Base-by-base conservation (phyloP, 2,797 vertebrate genomes). In the Arctocebus calabarensis region DNA sequence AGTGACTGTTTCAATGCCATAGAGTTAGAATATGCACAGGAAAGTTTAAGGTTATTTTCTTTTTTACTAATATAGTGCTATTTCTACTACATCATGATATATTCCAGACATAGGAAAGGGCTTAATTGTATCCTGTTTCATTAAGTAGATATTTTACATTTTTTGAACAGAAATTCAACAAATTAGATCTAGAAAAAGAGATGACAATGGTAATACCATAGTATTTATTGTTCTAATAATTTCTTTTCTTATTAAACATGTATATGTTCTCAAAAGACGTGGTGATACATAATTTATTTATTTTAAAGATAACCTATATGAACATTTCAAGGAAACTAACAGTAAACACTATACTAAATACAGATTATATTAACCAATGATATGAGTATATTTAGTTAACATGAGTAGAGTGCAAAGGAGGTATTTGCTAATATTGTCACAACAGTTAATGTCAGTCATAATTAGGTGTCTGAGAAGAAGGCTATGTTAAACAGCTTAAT, bases 341-440 rank as follows among this genome's bases (percentile, higher is more conserved):
- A 32, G 62, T 81, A 93, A 96, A 96, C 83, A 75, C 66, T 97
- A 86, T 73, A 79, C 64, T 97, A 97, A 98, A 93, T 75, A 97
- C 90, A 95, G 96, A 97, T 74, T 81, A 87, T 79, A 89, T 96
- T 98, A 97, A 98, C 92, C 97, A 97, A 97, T 97, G 97, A 97
- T 96, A 14, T 48, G 43, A 96, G 90, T 91, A 91, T 95, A 90
- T 95, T 90, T 94, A 97, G 87, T 91, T 92, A 97, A 94, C 68
- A 96, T 97, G 97, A 97, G 68, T 90, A 97, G 98, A 95, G 73
- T 97, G 97, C 96, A 90, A 71, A 98, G 90, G 96, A 97, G 87
- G 73, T 96, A 92, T 94, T 98, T 97, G 98, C 90, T 84, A 96
- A 40, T 96, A 97, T 61, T 23, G 94, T 97, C 74, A 84, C 88